Percentiles rank a stretch among this genome's conserved stretches.
Conservation (phyloP, 2,888 invertebrate genomes). For the Lamellibrachia satsuma region DNA sequence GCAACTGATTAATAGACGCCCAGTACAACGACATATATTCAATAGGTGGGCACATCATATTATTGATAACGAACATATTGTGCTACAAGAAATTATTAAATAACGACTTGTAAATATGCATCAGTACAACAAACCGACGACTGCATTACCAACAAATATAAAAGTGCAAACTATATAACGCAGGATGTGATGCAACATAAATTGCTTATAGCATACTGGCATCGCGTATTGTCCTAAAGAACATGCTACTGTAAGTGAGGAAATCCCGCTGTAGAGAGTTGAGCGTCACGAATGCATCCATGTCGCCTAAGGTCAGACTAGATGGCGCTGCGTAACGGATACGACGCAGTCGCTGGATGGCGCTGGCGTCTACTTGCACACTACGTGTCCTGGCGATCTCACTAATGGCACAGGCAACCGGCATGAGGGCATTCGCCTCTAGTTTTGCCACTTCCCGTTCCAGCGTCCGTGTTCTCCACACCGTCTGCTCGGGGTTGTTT, state of each 20-base stretch:
- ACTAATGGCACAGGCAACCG: background rate
- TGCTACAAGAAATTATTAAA: no score
- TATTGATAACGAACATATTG: no score
- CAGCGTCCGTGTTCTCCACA: background rate
- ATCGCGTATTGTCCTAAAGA: background rate
- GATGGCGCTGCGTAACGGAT: background rate
- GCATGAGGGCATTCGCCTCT: background rate
- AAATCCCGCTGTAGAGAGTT: background rate
- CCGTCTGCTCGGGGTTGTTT: background rate
- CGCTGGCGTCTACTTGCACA: background rate
- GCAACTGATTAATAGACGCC: no score
- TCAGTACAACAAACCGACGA: no score
- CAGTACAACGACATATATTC: no score
- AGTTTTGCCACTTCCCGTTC: background rate
- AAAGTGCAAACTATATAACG: no score
- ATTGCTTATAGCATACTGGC: background rate
- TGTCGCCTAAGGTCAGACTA: background rate
- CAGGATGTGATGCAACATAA: background rate
- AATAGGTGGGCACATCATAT: no score
- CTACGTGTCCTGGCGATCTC: background rate
- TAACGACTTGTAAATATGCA: no score
- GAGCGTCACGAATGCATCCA: background rate
- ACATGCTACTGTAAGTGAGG: background rate
- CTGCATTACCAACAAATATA: no score
- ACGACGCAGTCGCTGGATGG: conserved; percentile 1